A percentile compares a stretch with the other conserved stretches of the same genome.
Conservation (phyloP, 2,888 invertebrate genomes). For the Lycia hirtaria region DNA sequence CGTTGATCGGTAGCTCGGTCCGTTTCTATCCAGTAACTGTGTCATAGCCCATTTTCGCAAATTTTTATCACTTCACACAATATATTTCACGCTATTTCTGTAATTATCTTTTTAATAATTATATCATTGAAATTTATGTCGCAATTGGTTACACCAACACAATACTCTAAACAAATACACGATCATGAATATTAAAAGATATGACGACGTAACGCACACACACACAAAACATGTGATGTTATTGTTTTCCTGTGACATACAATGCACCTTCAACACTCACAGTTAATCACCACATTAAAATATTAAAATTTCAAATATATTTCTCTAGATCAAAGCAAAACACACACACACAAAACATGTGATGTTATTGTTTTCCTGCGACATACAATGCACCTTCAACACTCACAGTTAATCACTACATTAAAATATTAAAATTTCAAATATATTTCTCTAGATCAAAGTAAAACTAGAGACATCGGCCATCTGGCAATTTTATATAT, state of each 20-base stretch:
- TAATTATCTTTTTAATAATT: background rate
- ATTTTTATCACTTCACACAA: background rate
- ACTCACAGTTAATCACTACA: conserved; percentile 7
- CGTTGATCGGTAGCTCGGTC: too few species aligned
- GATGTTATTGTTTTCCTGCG: conserved; percentile 9
- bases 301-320: conserved; percentile 14
- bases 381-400: conserved; percentile 4
- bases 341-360: conserved; percentile 16
- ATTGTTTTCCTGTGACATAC: conserved; percentile 4
- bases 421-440: background rate
- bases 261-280: conserved; percentile 6
- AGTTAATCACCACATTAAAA: background rate
- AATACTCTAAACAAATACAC: background rate
- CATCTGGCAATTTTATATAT: conserved; percentile 17
- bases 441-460: conserved; percentile 19
- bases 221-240: conserved; percentile 10
- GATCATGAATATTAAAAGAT: conserved; percentile 6
- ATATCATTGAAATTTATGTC: background rate
- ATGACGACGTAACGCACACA: background rate
- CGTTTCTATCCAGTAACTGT: too few species aligned
- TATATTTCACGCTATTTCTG: background rate
- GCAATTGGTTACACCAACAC: background rate
- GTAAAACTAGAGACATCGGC: conserved; percentile 4
- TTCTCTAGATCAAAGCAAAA: conserved; percentile 14
- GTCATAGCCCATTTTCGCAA: too few species aligned